A percentile compares a stretch with the other conserved stretches of the same genome.
phyloP scores from a whole-genome alignment of 1,140 invertebrate genomes.

The Solenopsis invicta region DNA sequence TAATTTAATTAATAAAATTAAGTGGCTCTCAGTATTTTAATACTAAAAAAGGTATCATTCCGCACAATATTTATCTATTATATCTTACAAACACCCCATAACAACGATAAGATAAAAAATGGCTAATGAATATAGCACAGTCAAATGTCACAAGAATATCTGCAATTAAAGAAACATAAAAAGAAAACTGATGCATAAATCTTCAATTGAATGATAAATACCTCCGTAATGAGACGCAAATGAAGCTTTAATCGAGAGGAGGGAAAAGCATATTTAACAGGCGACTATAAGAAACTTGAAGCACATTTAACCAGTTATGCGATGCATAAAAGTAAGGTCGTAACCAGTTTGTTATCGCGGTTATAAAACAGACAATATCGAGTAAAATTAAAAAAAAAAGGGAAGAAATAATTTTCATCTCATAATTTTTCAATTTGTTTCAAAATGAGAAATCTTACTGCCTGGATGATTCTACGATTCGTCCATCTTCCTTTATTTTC shows the following conservation, averaged over 20 bases:
- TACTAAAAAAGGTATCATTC: background rate
- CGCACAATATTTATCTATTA: background rate
- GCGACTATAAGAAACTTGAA: constrained; percentile 45
- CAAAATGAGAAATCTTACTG: background rate
- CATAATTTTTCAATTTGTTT: background rate
- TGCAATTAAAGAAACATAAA: background rate
- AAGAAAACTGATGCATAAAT: constrained; percentile 27
- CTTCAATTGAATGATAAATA: constrained; percentile 31
- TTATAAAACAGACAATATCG: constrained; percentile 34
- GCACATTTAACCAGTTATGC: background rate
- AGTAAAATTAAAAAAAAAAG: background rate
- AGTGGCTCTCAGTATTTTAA: background rate
- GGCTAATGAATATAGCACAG: constrained; percentile 1
- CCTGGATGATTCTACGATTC: background rate
- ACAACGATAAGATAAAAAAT: background rate
- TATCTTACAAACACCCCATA: background rate
- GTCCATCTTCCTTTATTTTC: background rate
- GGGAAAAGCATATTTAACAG: constrained; percentile 4
- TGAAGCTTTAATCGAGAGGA: constrained; percentile 27
- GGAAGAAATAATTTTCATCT: background rate
- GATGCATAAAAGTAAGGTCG: background rate
- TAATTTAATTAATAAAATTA: background rate
- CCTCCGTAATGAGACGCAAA: background rate
- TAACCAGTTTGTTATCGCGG: constrained; percentile 21
- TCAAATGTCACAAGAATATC: constrained; percentile 1